Evolutionary conservation across 2,113 vertebrate species (phyloP).

Genomic region (Deroptyus accipitrinus): DNA sequence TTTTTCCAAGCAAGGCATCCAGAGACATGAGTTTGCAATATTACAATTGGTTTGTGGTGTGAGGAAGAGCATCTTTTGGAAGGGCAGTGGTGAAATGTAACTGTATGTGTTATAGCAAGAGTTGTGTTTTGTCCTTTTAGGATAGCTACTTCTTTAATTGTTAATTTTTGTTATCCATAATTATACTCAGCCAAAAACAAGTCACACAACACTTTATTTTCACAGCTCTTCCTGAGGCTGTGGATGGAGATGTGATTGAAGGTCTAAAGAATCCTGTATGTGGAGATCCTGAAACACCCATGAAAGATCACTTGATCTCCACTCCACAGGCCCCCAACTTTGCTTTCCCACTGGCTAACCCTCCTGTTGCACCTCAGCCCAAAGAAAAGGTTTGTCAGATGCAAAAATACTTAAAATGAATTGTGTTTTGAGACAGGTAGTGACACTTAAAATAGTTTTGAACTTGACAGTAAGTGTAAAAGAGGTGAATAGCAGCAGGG

Average conservation of each 20-base stretch:
- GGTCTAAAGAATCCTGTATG: not conserved
- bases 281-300: slow-evolving; percentile 39
- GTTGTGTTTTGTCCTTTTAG: not conserved
- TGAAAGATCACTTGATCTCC: slow-evolving; percentile 69
- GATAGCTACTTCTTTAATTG: not conserved
- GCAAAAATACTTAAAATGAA: not conserved
- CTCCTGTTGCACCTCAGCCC: slow-evolving; percentile 81
- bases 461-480: not conserved
- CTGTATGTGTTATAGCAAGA: not conserved
- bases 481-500: not conserved
- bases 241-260: slow-evolving; percentile 59
- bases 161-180: not conserved
- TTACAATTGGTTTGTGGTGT: not conserved
- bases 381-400: slow-evolving; percentile 70
- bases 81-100: not conserved
- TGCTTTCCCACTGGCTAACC: slow-evolving; percentile 87
- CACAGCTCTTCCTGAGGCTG: slow-evolving; percentile 79
- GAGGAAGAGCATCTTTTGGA: not conserved
- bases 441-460: not conserved
- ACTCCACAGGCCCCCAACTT: slow-evolving; percentile 87
- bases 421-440: not conserved
- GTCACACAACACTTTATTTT: not conserved
- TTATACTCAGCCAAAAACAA: not conserved
- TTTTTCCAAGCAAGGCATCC: not conserved
- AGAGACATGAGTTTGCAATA: not conserved